These are phyloP conservation scores for Ammospiza nelsoni DNA, from an alignment of 2,113 vertebrate species.

Conservation along the genomic window DNA sequence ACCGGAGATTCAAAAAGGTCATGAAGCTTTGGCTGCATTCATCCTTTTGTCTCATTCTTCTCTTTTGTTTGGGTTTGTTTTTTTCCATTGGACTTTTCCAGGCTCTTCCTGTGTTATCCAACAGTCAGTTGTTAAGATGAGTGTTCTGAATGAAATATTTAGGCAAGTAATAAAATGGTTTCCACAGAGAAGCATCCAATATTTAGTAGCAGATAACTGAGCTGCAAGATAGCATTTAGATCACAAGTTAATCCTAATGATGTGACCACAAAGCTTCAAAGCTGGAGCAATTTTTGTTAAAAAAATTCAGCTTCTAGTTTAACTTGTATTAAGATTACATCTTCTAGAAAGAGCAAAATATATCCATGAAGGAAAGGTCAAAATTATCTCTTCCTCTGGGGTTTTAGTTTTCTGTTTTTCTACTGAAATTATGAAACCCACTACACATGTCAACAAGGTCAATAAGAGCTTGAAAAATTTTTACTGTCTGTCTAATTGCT, in stretches of 20 bases:
- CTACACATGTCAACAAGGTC: neutral
- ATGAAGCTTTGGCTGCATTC: neutral
- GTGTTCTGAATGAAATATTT: constrained; percentile 31
- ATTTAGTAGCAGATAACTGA: constrained; percentile 24
- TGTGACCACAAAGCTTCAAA: neutral
- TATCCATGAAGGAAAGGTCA: neutral
- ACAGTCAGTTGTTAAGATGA: neutral
- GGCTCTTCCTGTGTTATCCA: neutral
- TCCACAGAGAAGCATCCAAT: constrained; percentile 19
- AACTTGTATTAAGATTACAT: neutral
- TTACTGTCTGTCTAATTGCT: neutral
- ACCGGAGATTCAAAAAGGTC: neutral
- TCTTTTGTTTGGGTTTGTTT: neutral
- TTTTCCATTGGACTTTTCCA: neutral
- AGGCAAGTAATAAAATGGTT: neutral
- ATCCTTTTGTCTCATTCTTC: neutral
- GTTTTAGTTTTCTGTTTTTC: neutral
- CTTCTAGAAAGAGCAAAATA: neutral
- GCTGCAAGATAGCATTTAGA: constrained; percentile 12
- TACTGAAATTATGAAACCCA: neutral
- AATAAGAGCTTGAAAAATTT: neutral
- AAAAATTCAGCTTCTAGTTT: neutral
- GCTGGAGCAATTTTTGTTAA: neutral
- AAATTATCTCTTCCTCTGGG: neutral
- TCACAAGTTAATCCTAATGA: constrained; percentile 47